Evolutionary conservation across 2,113 vertebrate genomes (phyloP).

Genomic region (Marmota monax): DNA sequence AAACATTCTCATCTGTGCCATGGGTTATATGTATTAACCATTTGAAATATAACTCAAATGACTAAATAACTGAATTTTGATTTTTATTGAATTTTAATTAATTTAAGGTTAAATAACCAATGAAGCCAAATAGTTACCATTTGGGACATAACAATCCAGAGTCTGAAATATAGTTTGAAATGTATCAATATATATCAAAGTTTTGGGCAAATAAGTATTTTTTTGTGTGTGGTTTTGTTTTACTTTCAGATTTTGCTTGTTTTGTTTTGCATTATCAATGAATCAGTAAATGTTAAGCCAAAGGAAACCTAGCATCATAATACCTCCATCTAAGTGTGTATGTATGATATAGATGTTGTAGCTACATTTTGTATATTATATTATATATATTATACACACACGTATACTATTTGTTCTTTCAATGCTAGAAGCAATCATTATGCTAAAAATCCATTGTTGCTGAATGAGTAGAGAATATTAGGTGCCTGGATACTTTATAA

Average conservation of each 20-base stretch:
- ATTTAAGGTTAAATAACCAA: neutral
- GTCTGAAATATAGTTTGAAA: neutral
- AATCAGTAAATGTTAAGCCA: conserved; percentile 9
- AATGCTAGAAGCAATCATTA: neutral
- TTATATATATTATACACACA: too few species aligned
- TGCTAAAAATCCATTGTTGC: neutral
- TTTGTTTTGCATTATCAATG: neutral
- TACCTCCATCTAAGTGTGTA: neutral
- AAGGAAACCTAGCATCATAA: neutral
- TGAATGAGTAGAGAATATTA: neutral
- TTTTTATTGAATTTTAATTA: conserved; percentile 31
- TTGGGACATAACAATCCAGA: neutral
- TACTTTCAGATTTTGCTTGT: neutral
- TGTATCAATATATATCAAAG: neutral
- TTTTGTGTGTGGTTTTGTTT: neutral
- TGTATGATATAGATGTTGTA: too few species aligned
- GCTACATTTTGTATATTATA: too few species aligned
- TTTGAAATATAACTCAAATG: neutral
- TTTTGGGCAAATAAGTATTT: neutral
- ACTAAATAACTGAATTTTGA: neutral
- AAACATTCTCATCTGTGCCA: neutral
- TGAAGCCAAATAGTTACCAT: neutral
- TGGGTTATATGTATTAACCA: neutral
- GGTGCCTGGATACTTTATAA: neutral
- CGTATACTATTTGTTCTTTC: neutral